Evolutionary conservation across 2,888 invertebrate species (phyloP), one percentile per base, ranked within the genome.

Genomic region (Apeira syringaria): DNA sequence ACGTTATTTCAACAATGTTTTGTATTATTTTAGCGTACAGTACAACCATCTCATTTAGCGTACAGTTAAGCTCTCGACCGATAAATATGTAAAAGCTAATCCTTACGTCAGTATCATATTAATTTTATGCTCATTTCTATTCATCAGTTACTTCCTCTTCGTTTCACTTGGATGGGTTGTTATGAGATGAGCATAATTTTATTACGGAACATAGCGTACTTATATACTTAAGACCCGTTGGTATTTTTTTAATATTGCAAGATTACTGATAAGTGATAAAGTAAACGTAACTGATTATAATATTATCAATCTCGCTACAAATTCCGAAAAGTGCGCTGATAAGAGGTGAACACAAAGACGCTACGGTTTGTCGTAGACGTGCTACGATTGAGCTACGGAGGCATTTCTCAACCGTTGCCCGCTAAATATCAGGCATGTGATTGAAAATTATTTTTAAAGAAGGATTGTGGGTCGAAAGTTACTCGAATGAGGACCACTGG

Each of bases 361-460:
- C 84, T 83, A 85, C 85, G 76, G 53, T 44, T 47, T 52, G 49
- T 68, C 80, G 84, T 85, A 84, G 84, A 67, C 42, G 56, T 53
- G 72, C 85, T 85, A 86, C 85, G 83, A 62, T 56, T 47, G 29
- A 57, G 79, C 85, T 84, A 84, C 84, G 76, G 49, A 10, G 26
- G 8, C 0, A 15, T 8, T 32, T 32, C 7, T 17, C 10, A n/a
- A 4, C 17, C 10, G 33, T 25, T 32, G 36, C 37, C 38, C 25
- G 15, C 5, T 5, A 13, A 2, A 2, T 1, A 8, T n/a, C n/a
- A n/a, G n/a, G n/a, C n/a, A n/a, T n/a, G n/a, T n/a, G n/a, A n/a
- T n/a, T n/a, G n/a, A n/a, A n/a, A n/a, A n/a, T n/a, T n/a, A n/a
- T n/a, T n/a, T n/a, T n/a, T n/a, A n/a, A n/a, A n/a, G n/a, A n/a